Evolutionary conservation across 1,140 invertebrate genomes (phyloP).

Genomic region (Drosophila nigrodunni): DNA sequence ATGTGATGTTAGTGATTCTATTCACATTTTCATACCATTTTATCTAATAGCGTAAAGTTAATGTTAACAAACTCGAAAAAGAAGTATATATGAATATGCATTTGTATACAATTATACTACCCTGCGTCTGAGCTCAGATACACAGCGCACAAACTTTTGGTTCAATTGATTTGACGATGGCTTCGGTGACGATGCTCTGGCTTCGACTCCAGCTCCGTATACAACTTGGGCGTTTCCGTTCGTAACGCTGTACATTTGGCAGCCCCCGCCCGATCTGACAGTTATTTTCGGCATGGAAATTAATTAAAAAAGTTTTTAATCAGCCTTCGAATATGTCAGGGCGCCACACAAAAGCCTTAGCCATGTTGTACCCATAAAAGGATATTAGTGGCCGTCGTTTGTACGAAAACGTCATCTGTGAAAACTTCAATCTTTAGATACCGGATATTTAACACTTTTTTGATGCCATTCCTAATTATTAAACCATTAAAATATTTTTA

Average conservation of each 20-base stretch:
- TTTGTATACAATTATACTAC: not conserved
- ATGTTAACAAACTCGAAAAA: not conserved
- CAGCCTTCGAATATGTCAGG: constrained; percentile 72
- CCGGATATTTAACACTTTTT: no score
- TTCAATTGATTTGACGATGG: constrained; percentile 50
- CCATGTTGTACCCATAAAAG: not conserved
- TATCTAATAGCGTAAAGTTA: constrained; percentile 5
- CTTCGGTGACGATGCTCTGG: constrained; percentile 1
- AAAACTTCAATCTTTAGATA: not conserved
- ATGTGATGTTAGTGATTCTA: constrained; percentile 32
- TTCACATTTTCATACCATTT: not conserved
- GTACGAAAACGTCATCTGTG: not conserved
- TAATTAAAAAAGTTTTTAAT: constrained; percentile 84
- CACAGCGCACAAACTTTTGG: constrained; percentile 39
- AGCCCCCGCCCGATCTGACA: constrained; percentile 7
- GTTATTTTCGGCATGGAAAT: constrained; percentile 65
- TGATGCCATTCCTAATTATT: no score
- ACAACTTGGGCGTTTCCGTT: not conserved
- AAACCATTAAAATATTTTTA: no score
- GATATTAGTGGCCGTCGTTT: not conserved
- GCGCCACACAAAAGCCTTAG: constrained; percentile 5
- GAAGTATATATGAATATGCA: constrained; percentile 1
- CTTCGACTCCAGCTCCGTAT: not conserved
- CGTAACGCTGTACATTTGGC: constrained; percentile 15
- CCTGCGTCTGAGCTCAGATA: not conserved